These are phyloP conservation scores for Apamea sordens DNA, from an alignment of 2,888 invertebrate genomes.

Conservation along the genomic window DNA sequence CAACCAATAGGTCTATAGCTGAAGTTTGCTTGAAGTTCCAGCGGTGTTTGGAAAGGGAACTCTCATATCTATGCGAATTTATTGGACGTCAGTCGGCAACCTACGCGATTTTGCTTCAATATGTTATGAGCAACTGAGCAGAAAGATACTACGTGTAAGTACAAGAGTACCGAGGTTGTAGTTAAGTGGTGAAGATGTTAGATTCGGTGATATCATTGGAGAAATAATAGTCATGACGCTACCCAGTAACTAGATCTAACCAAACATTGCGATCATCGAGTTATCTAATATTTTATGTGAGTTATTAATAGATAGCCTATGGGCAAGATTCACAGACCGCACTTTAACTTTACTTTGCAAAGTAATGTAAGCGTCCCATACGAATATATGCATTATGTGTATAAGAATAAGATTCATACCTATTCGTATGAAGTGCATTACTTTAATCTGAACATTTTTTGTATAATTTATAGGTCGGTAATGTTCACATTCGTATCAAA, in stretches of 20 bases:
- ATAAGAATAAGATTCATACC: background rate
- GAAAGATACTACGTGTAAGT: slow-evolving; percentile 20
- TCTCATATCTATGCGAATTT: slow-evolving; percentile 20
- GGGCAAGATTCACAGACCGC: slow-evolving; percentile 1
- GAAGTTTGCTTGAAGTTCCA: slow-evolving; percentile 13
- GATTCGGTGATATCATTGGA: slow-evolving; percentile 66
- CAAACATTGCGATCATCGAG: slow-evolving; percentile 32
- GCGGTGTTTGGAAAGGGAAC: slow-evolving; percentile 24
- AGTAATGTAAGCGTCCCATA: background rate
- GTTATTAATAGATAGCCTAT: slow-evolving; percentile 7
- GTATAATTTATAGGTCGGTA: background rate
- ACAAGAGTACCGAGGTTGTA: slow-evolving; percentile 20
- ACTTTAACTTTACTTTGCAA: background rate
- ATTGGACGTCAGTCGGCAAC: slow-evolving; percentile 12
- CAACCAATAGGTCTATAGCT: slow-evolving; percentile 49
- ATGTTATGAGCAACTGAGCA: slow-evolving; percentile 18
- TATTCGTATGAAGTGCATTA: background rate
- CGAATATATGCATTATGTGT: background rate
- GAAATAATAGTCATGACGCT: slow-evolving; percentile 66
- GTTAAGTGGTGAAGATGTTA: slow-evolving; percentile 44
- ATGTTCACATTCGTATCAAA: background rate
- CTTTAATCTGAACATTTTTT: background rate
- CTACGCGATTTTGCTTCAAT: slow-evolving; percentile 49
- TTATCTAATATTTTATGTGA: slow-evolving; percentile 21
- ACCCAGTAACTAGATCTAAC: slow-evolving; percentile 42